Percentiles rank a stretch among this genome's conserved stretches.
phyloP scores from a whole-genome alignment of 1,140 invertebrate species.

The Tetramorium alpestre region DNA sequence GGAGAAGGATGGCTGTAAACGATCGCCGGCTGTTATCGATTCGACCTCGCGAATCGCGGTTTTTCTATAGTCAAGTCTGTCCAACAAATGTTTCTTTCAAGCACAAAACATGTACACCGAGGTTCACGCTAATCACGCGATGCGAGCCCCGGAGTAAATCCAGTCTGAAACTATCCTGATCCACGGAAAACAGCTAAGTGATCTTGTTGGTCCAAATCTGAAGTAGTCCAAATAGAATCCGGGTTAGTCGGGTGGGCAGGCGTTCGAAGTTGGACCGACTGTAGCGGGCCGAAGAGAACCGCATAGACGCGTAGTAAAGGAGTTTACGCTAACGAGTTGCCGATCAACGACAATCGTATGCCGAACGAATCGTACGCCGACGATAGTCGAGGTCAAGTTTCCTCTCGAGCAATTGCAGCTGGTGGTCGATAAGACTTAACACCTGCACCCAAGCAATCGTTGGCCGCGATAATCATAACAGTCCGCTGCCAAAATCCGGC shows the following conservation, averaged over 20 bases:
- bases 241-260: neutral
- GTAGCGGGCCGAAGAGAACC: neutral
- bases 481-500: conserved; percentile 25
- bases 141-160: neutral
- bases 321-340: neutral
- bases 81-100: neutral
- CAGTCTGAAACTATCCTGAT: neutral
- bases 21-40: conserved; percentile 27
- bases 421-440: conserved; percentile 52
- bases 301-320: neutral
- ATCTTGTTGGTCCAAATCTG: neutral
- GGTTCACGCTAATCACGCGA: neutral
- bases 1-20: conserved; percentile 15
- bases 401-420: neutral
- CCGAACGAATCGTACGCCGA: neutral
- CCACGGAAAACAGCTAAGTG: neutral
- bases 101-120: neutral
- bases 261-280: neutral
- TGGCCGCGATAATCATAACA: conserved; percentile 44
- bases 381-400: neutral
- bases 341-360: conserved; percentile 1
- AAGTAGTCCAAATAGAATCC: neutral
- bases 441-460: conserved; percentile 30
- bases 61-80: neutral
- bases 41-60: conserved; percentile 23